These are phyloP conservation scores for Pherbina coryleti DNA, from an alignment of 2,888 invertebrate species.

Conservation along the genomic window DNA sequence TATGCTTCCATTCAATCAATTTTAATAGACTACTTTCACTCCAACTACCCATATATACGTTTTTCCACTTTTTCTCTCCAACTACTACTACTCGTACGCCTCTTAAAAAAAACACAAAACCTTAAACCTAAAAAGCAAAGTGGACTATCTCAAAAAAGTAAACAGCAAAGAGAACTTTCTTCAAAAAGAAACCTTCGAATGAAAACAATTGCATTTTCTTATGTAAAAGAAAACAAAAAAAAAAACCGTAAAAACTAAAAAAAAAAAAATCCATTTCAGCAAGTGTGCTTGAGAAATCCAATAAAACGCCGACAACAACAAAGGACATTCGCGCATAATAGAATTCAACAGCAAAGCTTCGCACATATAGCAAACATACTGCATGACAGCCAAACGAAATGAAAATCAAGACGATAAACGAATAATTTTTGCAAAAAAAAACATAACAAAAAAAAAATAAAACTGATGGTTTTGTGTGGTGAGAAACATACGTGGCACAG, in stretches of 20 bases:
- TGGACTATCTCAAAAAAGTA: not conserved
- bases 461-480: not conserved
- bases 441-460: not conserved
- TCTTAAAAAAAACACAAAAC: too few relatives aligned
- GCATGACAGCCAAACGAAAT: not conserved
- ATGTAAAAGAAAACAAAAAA: too few relatives aligned
- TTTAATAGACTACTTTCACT: too few relatives aligned
- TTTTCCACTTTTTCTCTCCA: too few relatives aligned
- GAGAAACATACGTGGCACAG: too few relatives aligned
- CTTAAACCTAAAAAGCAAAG: not conserved
- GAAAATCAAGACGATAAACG: not conserved
- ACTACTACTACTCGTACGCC: too few relatives aligned
- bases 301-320: constrained; percentile 6
- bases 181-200: not conserved
- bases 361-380: not conserved
- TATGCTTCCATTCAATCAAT: too few relatives aligned
- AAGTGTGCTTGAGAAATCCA: constrained; percentile 14
- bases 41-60: too few relatives aligned
- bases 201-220: not conserved
- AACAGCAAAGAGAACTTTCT: not conserved
- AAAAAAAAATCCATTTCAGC: constrained; percentile 3
- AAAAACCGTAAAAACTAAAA: not conserved
- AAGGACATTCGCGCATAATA: constrained; percentile 7
- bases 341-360: not conserved
- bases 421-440: not conserved